Conservation (phyloP, 2,888 invertebrate genomes). For the Sceliomorpha sp. region DNA sequence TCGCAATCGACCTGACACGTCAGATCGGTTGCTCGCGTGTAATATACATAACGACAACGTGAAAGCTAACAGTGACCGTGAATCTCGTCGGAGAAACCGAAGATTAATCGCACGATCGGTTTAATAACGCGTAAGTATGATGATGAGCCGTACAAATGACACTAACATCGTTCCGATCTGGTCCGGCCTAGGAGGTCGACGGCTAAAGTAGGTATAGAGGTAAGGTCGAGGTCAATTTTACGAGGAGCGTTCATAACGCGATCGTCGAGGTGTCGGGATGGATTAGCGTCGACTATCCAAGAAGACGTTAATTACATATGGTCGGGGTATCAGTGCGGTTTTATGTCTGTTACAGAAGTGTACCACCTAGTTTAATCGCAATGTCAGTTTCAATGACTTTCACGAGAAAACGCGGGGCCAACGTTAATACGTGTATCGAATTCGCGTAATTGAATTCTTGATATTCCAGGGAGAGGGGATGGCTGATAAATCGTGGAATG, state of each 20-base stretch:
- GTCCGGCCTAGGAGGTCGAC: conserved; percentile 54
- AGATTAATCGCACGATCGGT: conserved; percentile 40
- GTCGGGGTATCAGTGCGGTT: too few species aligned
- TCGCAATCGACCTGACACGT: conserved; percentile 60
- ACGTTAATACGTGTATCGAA: too few species aligned
- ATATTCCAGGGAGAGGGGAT: too few species aligned
- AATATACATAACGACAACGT: conserved; percentile 33
- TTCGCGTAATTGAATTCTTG: too few species aligned
- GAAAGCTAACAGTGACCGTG: conserved; percentile 33
- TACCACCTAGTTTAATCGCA: too few species aligned
- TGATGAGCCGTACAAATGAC: conserved; percentile 19
- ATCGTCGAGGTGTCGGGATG: neutral
- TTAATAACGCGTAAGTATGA: conserved; percentile 28
- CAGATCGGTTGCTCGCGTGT: conserved; percentile 31
- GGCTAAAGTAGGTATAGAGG: conserved; percentile 75
- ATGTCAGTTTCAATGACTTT: too few species aligned
- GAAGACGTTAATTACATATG: too few species aligned
- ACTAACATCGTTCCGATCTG: conserved; percentile 10
- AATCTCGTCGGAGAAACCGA: conserved; percentile 37
- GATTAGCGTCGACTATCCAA: too few species aligned
- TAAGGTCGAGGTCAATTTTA: conserved; percentile 67
- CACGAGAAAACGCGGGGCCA: too few species aligned
- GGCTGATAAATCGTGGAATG: too few species aligned
- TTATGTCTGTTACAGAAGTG: too few species aligned
- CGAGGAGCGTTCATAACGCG: conserved; percentile 31